phyloP scores from a whole-genome alignment of 2,888 invertebrate species.

The Ecdyonurus torrentis region DNA sequence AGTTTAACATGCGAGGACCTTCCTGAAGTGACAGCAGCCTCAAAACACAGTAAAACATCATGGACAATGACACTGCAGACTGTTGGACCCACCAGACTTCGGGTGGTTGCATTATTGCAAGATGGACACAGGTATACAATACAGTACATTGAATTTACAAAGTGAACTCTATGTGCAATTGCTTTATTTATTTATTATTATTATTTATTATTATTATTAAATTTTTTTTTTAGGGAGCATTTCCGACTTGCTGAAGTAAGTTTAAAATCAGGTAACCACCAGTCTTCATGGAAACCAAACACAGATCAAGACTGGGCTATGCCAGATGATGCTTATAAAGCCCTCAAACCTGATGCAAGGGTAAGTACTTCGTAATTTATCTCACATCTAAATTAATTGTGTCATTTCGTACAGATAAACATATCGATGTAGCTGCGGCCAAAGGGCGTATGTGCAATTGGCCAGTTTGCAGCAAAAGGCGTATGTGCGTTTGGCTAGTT shows the following conservation, averaged over 20 bases:
- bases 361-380: background rate
- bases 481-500: no score
- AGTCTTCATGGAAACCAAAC: slow-evolving; percentile 26
- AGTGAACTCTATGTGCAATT: no score
- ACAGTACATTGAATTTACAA: no score
- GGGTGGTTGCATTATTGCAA: slow-evolving; percentile 47
- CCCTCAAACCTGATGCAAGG: background rate
- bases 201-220: background rate
- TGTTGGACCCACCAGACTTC: slow-evolving; percentile 25
- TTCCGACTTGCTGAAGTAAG: background rate
- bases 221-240: background rate
- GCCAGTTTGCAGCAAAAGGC: no score
- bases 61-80: slow-evolving; percentile 42
- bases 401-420: no score
- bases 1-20: background rate
- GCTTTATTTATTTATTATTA: background rate
- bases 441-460: no score
- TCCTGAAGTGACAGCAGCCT: slow-evolving; percentile 32
- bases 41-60: slow-evolving; percentile 39
- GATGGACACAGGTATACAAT: slow-evolving; percentile 30
- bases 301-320: slow-evolving; percentile 38
- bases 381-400: no score
- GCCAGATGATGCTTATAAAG: slow-evolving; percentile 13
- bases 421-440: no score
- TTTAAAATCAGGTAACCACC: background rate